Evolutionary conservation across 2,797 vertebrate species (phyloP).

Genomic region (Peromyscus aztecus): DNA sequence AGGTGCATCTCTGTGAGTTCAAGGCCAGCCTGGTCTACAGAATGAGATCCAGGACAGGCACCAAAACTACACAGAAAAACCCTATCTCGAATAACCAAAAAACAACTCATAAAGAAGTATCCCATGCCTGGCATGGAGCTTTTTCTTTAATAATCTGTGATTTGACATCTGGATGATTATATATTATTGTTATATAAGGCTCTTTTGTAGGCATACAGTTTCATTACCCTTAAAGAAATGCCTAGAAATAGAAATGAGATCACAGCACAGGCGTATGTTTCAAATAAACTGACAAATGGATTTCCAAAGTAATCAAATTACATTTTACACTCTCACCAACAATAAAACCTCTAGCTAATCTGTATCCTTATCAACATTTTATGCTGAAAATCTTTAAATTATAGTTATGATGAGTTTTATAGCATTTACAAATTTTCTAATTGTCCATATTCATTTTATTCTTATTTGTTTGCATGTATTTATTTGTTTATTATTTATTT

Average conservation of each 20-base stretch:
- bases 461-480: neutral
- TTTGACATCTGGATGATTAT: neutral
- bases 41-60: no score
- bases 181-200: neutral
- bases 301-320: conserved; percentile 34
- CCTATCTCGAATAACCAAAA: no score
- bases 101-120: neutral
- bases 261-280: neutral
- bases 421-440: conserved; percentile 38
- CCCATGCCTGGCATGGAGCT: neutral
- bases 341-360: conserved; percentile 21
- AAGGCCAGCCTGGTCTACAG: no score
- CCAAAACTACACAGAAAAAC: no score
- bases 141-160: neutral
- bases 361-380: conserved; percentile 19
- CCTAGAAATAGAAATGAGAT: conserved; percentile 13
- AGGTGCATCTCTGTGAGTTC: no score
- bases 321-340: conserved; percentile 24
- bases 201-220: neutral
- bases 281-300: conserved; percentile 39
- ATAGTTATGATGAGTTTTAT: neutral
- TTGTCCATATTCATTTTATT: conserved; percentile 34
- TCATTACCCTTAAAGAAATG: conserved; percentile 23
- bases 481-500: neutral
- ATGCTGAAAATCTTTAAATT: conserved; percentile 13